A percentile compares a stretch with the other conserved stretches of the same genome.
These are phyloP conservation scores for Callitettix versicolor DNA, from an alignment of 1,140 invertebrate species.

Conservation along the genomic window DNA sequence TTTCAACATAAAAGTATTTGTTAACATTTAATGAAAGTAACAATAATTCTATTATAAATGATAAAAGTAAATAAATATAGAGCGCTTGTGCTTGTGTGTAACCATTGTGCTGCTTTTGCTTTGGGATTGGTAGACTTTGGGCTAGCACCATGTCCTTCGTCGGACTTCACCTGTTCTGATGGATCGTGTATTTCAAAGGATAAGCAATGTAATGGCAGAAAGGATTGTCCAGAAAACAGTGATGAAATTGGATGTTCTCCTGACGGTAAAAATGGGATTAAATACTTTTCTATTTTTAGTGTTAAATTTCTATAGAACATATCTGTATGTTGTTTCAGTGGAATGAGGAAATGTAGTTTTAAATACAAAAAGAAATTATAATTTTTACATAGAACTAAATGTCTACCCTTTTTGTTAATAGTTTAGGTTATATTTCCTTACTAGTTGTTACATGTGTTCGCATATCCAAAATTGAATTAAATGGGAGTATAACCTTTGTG, in stretches of 20 bases:
- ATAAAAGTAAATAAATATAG: too few species aligned
- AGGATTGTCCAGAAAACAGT: conserved; percentile 31
- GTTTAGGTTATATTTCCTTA: too few species aligned
- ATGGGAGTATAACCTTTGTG: too few species aligned
- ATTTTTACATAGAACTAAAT: too few species aligned
- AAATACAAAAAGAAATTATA: too few species aligned
- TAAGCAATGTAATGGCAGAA: conserved; percentile 28
- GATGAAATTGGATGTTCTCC: conserved; percentile 29
- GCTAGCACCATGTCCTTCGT: conserved; percentile 19
- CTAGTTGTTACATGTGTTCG: too few species aligned
- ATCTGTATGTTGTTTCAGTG: background rate
- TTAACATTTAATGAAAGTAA: too few species aligned
- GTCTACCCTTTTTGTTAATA: too few species aligned
- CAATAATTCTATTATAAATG: too few species aligned
- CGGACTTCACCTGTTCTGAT: conserved; percentile 24
- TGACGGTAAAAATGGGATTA: conserved; percentile 11
- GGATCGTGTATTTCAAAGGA: conserved; percentile 32
- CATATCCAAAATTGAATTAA: too few species aligned
- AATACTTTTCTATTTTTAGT: background rate
- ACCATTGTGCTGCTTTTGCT: background rate
- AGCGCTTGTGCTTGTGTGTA: conserved; percentile 1
- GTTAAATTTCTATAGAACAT: background rate
- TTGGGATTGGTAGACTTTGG: conserved; percentile 10
- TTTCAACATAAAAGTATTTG: too few species aligned
- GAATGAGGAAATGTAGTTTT: background rate